These are phyloP conservation scores for Cryptotermes secundus DNA, from an alignment of 1,140 invertebrate species.

Conservation along the genomic window DNA sequence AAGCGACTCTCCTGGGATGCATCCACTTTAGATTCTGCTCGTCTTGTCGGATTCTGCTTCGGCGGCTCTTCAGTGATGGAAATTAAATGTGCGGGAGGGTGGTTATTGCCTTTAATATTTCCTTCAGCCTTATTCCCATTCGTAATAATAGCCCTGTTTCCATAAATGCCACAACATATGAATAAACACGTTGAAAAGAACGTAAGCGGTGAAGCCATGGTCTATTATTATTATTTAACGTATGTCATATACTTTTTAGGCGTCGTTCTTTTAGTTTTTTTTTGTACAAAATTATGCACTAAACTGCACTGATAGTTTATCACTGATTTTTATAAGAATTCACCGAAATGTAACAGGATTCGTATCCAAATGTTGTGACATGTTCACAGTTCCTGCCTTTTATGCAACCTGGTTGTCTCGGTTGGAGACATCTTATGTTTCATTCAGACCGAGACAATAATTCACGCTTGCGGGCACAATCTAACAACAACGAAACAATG, in stretches of 20 bases:
- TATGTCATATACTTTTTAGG: not conserved
- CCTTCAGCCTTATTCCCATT: not conserved
- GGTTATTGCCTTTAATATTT: not conserved
- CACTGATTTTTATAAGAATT: not conserved
- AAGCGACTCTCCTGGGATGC: not conserved
- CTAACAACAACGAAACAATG: not conserved
- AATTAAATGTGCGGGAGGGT: not conserved
- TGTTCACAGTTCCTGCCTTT: not conserved
- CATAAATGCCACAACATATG: not conserved
- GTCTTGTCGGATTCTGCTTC: conserved; percentile 22
- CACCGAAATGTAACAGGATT: not conserved
- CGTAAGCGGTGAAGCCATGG: not conserved
- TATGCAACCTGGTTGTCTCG: conserved; percentile 2
- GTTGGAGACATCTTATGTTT: not conserved
- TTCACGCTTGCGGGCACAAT: not conserved
- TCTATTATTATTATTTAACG: not conserved
- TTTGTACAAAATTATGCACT: not conserved
- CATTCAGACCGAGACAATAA: not conserved
- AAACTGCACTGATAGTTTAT: not conserved
- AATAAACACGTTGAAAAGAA: not conserved
- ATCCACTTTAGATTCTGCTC: conserved; percentile 27
- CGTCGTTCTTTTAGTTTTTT: not conserved
- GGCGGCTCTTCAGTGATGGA: not conserved
- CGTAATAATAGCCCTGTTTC: not conserved
- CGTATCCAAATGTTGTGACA: not conserved